Conservation (phyloP, 2,888 invertebrate genomes). For the Platynereis dumerilii region DNA sequence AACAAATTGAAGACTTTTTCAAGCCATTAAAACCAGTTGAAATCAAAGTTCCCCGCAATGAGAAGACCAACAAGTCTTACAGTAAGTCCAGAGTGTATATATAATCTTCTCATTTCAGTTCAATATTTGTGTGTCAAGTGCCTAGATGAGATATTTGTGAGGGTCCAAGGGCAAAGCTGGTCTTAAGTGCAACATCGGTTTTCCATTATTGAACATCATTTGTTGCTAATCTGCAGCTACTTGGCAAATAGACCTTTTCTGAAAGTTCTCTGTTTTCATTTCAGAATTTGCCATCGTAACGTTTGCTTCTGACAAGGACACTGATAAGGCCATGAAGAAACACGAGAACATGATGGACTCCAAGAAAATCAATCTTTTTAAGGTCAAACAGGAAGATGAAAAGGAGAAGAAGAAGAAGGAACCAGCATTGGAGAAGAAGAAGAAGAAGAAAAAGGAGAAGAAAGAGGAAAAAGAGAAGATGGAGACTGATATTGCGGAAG, state of each 20-base stretch:
- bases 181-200: no score
- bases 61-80: constrained; percentile 67
- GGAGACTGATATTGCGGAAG: constrained; percentile 36
- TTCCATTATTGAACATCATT: no score
- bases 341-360: no score
- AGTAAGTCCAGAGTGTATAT: constrained; percentile 12
- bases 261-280: no score
- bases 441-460: constrained; percentile 56
- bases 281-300: no score
- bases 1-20: constrained; percentile 84
- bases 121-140: no score
- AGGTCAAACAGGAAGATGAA: constrained; percentile 38
- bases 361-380: no score
- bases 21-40: constrained; percentile 76
- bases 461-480: constrained; percentile 51
- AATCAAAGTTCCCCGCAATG: constrained; percentile 77
- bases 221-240: no score
- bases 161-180: no score
- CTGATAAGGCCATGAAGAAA: constrained; percentile 2
- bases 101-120: no score
- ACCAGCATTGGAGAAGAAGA: constrained; percentile 37
- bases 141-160: no score
- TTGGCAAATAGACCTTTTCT: no score
- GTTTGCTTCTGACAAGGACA: constrained; percentile 1
- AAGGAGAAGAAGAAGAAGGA: constrained; percentile 46